Conservation (phyloP, 2,888 invertebrate genomes). For the Megaustenia siamemsis region DNA sequence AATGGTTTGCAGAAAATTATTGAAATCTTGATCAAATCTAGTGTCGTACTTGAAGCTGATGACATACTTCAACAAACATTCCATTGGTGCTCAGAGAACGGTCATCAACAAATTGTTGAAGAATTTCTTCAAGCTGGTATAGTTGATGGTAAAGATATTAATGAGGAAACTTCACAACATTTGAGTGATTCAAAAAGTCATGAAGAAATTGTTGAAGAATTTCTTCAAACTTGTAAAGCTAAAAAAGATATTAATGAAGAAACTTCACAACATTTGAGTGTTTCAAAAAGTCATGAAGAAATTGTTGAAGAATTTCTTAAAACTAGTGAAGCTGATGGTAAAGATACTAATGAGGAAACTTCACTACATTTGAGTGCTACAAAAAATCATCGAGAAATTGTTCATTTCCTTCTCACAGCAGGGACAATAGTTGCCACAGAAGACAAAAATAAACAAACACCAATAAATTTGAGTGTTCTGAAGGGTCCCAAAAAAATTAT, state of each 20-base stretch:
- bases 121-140: no score
- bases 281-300: no score
- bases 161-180: no score
- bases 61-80: background rate
- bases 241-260: no score
- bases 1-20: background rate
- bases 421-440: background rate
- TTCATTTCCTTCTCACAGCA: background rate
- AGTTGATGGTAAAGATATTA: no score
- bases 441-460: background rate
- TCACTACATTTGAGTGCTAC: background rate
- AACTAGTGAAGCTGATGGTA: background rate
- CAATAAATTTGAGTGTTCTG: background rate
- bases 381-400: background rate
- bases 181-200: no score
- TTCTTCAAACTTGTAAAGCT: no score
- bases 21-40: background rate
- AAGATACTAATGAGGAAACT: background rate
- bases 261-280: no score
- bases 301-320: no score
- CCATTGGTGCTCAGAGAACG: no score
- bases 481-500: background rate
- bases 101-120: no score
- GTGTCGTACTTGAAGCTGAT: background rate
- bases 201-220: no score